Evolutionary conservation across 2,113 vertebrate species (phyloP), one percentile per base, ranked within the genome.

Genomic region (Labeo catla): DNA sequence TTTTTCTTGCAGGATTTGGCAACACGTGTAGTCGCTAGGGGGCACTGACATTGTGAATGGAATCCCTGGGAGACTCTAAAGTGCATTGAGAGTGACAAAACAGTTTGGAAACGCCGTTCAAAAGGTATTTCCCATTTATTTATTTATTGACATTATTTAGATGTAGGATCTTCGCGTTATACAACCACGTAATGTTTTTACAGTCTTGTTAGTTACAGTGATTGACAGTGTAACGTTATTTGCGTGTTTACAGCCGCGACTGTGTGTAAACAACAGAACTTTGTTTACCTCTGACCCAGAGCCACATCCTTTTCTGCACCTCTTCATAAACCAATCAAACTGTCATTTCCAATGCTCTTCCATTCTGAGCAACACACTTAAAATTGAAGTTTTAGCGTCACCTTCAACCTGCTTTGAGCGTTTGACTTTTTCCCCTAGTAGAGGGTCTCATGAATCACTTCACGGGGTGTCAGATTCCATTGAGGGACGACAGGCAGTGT

Each of bases 251-350:
- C 15, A 28, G 57, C 21, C 28, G 5, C 19, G n/a, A 70, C 74
- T 76, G 21, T 70, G 47, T 57, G 83, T 87, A 87, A 84, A 87
- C 86, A 84, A n/a, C 54, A 39, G 6, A 45, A 43, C 28, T 3
- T 8, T 19, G 50, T n/a, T 83, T 57, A 61, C 52, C 28, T 59
- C 57, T 12, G 28, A 83, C 45, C 13, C 28, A 36, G 11, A 86
- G 43, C 4, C 65, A 78, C 61, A 39, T 54, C 11, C 10, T 19
- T 49, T 15, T 23, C 10, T 21, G 28, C 12, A 54, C 21, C 28
- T n/a, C 21, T 2, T 8, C 21, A 12, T 49, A 28, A 47, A 81
- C 12, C 23, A 61, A 66, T 8, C 5, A 4, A 16, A 49, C 8
- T 15, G 12, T 9, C 8, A 81, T 68, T 13, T 21, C 3, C 1